Evolutionary conservation across 2,888 invertebrate genomes (phyloP), one percentile per base, ranked within the genome.

Genomic region (Acleris holmiana): DNA sequence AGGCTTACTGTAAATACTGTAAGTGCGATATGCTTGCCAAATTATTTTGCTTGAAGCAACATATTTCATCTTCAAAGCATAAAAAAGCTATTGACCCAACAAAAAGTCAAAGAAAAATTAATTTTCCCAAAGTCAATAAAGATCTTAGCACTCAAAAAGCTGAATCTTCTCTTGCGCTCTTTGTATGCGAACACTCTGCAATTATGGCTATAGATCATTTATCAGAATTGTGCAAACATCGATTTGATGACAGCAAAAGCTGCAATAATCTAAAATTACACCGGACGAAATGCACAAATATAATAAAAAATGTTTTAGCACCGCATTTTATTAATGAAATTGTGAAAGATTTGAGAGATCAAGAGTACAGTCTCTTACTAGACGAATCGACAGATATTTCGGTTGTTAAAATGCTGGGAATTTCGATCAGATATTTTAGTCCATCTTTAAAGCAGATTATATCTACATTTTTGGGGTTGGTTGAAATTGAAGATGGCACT

Each of bases 381-480:
- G 69, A 68, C 19, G 69, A 71, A 67, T 67, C 67, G 17, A 71
- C 71, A 4, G 69, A 71, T 67, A 68, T 71, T 48, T 23, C 67
- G 1, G 66, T 69, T 13, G 66, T 66, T 47, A 71, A 71, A 64
- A 68, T 67, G 46, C 55, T 69, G 53, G 68, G 69, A 47, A 35
- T 69, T 5, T 44, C 68, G 51, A 69, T 69, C 21, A 70, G 67
- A 66, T 70, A 70, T 63, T 68, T 61, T 59, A 70, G 70, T 35
- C 23, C 13, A 2, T 18, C 21, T 23, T 57, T 65, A 62, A 5
- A 69, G 67, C 67, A 63, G 62, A 67, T 67, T 29, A 23, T 67
- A 63, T 67, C 69, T 55, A 67, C 67, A 17, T 69, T 46, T 56
- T 58, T 69, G 62, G 69, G 68, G 44, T 65, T 65, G 13, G 1